Evolutionary conservation across 1,140 invertebrate species (phyloP), one percentile per base, ranked within the genome.

Genomic region (Apis laboriosa): DNA sequence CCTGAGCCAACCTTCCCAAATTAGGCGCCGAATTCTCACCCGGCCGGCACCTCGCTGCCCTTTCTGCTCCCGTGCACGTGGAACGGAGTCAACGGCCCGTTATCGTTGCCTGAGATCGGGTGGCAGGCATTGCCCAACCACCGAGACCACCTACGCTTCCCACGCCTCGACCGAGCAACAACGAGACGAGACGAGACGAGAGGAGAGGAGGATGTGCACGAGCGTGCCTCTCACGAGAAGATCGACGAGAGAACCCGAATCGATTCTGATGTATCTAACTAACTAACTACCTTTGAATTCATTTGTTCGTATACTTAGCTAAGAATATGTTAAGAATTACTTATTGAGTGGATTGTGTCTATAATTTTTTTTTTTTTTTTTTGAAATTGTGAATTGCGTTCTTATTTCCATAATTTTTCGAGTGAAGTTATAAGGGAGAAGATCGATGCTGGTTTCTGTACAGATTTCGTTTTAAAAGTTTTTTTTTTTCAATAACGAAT

Each of bases 1-100:
- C 68, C 24, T 24, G 28, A 34, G 28, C 28, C 28, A 64, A 83
- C 67, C 87, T 78, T 86, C 74, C 86, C 86, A 88, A 88, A 88
- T 88, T 88, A 88, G 86, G 76, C 84, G 72, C 83, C 83, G 80
- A 88, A 88, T 88, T 88, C 86, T 88, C 86, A 86, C 85, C 73
- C 71, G 55, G 28, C 53, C 63, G 43, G 66, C 75, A 78, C 72
- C 76, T 74, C 68, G 28, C 67, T 76, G 53, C 79, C 61, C 80
- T 86, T 79, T 84, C 83, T 79, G 74, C 81, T 87, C 83, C 80
- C 85, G 77, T 86, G 82, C 86, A 78, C 75, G 74, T 84, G 83
- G 51, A 87, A 51, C 68, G 12, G 71, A 88, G 86, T 88, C 83
- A 85, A 88, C 63, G 86, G 63, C 86, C 86, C 43, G 61, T 87